These are phyloP conservation scores for Melanocharis versteri DNA, from an alignment of 2,113 vertebrate genomes.

Conservation along the genomic window DNA sequence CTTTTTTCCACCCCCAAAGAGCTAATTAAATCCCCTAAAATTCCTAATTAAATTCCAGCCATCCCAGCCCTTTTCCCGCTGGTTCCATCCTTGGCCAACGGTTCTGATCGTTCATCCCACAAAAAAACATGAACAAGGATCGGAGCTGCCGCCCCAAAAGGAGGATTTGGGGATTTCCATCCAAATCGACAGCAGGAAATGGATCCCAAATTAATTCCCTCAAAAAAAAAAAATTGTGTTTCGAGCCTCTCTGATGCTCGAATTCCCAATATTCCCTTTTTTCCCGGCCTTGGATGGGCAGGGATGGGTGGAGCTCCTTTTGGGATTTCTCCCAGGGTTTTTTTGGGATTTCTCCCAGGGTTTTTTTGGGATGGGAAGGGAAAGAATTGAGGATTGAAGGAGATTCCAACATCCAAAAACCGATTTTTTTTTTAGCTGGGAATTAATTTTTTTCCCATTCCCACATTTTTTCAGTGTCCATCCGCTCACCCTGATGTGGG, in stretches of 20 bases:
- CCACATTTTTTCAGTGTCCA: neutral
- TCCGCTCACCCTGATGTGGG: neutral
- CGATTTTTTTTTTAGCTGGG: neutral
- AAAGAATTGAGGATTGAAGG: neutral
- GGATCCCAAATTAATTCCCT: neutral
- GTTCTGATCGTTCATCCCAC: neutral
- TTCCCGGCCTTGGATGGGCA: fast-evolving
- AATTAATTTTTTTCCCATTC: neutral
- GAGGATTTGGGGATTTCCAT: neutral
- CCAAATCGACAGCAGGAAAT: neutral
- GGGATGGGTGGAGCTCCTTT: neutral
- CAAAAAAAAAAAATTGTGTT: neutral
- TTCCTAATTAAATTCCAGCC: neutral
- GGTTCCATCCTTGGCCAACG: neutral
- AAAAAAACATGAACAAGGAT: too few relatives aligned
- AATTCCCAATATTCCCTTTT: neutral
- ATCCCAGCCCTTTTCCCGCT: neutral
- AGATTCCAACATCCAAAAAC: neutral
- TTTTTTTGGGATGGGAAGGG: neutral
- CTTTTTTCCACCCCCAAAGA: neutral
- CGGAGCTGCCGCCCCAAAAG: neutral
- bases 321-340: fast-evolving
- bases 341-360: neutral
- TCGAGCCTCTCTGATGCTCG: neutral
- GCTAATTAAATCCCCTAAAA: neutral